A percentile compares a stretch with the other conserved stretches of the same genome.
phyloP scores from a whole-genome alignment of 2,888 invertebrate species.

The Thelaira solivaga region DNA sequence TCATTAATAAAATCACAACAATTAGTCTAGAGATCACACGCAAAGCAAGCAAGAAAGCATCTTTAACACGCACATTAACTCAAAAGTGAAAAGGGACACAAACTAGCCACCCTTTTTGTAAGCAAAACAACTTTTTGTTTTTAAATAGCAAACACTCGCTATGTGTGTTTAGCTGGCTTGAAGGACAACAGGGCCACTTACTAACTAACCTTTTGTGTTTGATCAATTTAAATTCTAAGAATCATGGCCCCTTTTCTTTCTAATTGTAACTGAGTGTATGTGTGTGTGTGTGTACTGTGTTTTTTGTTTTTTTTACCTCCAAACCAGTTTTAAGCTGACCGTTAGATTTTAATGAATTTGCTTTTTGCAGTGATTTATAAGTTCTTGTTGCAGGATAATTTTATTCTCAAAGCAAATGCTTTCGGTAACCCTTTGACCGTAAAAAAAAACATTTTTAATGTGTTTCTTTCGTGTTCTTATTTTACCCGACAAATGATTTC shows the following conservation, averaged over 20 bases:
- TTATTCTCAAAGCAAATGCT: constrained; percentile 19
- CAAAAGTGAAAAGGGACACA: constrained; percentile 5
- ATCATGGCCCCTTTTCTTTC: background rate
- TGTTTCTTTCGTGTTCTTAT: constrained; percentile 25
- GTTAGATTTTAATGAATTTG: constrained; percentile 51
- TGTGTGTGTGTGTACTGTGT: no score
- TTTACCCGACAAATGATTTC: constrained; percentile 60
- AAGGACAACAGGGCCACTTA: constrained; percentile 46
- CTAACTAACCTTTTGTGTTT: constrained; percentile 27
- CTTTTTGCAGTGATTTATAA: constrained; percentile 48
- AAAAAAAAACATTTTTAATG: constrained; percentile 31
- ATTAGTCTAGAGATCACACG: constrained; percentile 34
- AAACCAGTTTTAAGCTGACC: constrained; percentile 59
- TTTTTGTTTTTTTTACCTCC: no score
- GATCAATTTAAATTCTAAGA: background rate
- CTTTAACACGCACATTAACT: constrained; percentile 6
- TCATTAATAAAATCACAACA: constrained; percentile 32
- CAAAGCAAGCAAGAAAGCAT: constrained; percentile 32
- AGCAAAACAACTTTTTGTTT: constrained; percentile 46
- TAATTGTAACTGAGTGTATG: background rate
- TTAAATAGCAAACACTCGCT: background rate
- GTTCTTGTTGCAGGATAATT: constrained; percentile 38
- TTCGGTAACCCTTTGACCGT: constrained; percentile 54
- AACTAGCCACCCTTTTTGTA: constrained; percentile 8
- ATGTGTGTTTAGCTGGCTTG: constrained; percentile 23